Base-by-base conservation (phyloP, 2,113 vertebrate genomes). In the Pangasianodon hypophthalmus region DNA sequence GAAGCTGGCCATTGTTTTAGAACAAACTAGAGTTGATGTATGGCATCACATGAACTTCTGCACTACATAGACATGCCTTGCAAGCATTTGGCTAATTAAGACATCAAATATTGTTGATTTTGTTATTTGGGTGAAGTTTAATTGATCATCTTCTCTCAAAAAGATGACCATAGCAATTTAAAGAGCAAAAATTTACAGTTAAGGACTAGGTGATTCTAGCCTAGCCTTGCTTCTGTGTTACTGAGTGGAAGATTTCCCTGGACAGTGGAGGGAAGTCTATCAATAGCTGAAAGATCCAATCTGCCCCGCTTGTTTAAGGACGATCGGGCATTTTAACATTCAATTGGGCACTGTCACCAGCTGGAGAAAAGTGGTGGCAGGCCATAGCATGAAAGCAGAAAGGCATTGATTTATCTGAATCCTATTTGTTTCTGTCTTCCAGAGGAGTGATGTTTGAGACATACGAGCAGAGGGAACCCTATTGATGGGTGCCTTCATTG, bases 341-440 rank as follows among this genome's bases (percentile, higher is more conserved):
- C 91, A 79, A 90, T 93, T 95, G 93, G 94, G 93, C 93, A 91
- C 89, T 93, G 93, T 94, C 93, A 94, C 90, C 80, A 90, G 87
- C 6, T 73, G 7, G 82, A 84, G 37, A 44, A 84, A 84, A 84
- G 82, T 84, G 56, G 32, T 84, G 90, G 85, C 90, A 91, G 91
- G 93, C 92, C 91, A 88, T 73, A 91, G 89, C 69, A 90, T 62
- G 73, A 92, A 92, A 93, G 93, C 93, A 87, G 91, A 92, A 83
- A 19, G 46, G 8, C 92, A 92, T 95, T 92, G 41, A 95, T 94
- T 94, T 92, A 93, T 94, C 91, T 92, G 94, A 95, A 94, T 94
- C 92, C 92, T 88, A 92, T 94, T 94, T 93, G 93, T 94, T 93
- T 93, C 89, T 94, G 93, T 91, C 86, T 71, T 56, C 92, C 79